Percentiles rank a stretch among this genome's conserved stretches.
Conservation (phyloP, 1,140 invertebrate species). For the fruit fly (Drosophila melanogaster) region DNA sequence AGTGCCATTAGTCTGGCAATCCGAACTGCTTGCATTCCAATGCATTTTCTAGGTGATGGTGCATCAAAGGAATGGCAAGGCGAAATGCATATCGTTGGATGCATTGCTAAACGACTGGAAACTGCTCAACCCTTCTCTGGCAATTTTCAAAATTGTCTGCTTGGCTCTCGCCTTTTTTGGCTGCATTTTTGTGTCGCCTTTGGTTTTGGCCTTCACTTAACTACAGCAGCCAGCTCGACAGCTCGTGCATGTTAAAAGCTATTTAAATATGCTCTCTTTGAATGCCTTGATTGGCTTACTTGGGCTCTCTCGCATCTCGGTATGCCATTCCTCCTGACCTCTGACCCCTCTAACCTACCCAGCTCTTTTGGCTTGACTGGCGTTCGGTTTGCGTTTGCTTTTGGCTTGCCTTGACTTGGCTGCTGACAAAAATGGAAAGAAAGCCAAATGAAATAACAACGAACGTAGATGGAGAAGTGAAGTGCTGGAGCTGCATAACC, state of each 20-base stretch:
- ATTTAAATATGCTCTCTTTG: conserved; percentile 83
- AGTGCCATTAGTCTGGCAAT: conserved; percentile 38
- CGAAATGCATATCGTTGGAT: conserved; percentile 66
- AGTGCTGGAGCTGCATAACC: conserved; percentile 51
- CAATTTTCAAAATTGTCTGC: conserved; percentile 64
- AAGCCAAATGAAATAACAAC: conserved; percentile 49
- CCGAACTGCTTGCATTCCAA: conserved; percentile 25
- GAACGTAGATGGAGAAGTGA: conserved; percentile 35
- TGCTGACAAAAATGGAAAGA: conserved; percentile 51
- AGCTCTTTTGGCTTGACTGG: conserved; percentile 22
- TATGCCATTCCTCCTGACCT: conserved; percentile 49
- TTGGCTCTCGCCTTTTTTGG: conserved; percentile 38
- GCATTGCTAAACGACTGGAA: conserved; percentile 76
- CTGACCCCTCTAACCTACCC: neutral
- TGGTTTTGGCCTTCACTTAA: conserved; percentile 77
- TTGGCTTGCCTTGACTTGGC: conserved; percentile 40
- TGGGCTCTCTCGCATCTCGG: conserved; percentile 45
- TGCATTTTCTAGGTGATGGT: conserved; percentile 42
- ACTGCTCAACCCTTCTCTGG: conserved; percentile 26
- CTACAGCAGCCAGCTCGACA: conserved; percentile 72
- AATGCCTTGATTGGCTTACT: conserved; percentile 79
- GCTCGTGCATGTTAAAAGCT: conserved; percentile 81
- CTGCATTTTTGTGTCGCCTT: conserved; percentile 78
- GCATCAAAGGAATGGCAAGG: conserved; percentile 53
- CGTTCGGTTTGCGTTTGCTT: conserved; percentile 28